Base-by-base conservation (phyloP, 2,113 vertebrate species). In the Sylvicapra grimmia region DNA sequence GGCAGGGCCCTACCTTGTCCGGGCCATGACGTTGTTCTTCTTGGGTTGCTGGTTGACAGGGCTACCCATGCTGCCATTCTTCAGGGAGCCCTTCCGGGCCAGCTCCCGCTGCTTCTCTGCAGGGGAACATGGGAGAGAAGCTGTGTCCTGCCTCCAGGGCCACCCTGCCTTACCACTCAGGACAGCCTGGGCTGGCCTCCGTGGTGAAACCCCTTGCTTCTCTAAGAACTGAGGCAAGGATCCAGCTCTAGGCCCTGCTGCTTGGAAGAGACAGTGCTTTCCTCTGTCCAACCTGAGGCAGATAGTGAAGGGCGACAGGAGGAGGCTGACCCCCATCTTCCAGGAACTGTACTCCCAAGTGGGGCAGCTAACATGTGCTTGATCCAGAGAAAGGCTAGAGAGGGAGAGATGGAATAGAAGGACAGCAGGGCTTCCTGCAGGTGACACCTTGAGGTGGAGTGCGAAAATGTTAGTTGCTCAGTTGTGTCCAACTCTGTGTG, bases 1-100 rank as follows among this genome's bases (percentile, higher is more conserved):
- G n/a, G 68, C 5, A 25, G 54, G 53, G 2, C 25, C 97, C 98
- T 98, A 99, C 99, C 99, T 99, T 98, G 99, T 99, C 96, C 99
- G 99, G 98, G 99, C 99, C 99, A 99, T 99, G 96, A 99, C 99
- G 0, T 99, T 99, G 98, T 99, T 99, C 99, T 99, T 99, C 99
- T 99, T 99, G 94, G 99, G 99, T 97, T 99, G 99, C 97, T 99
- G 99, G 98, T 99, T 99, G 96, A 99, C 99, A 0, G 99, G 99
- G 98, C 99, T 99, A 86, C 99, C 99, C 96, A 99, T 98, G 97
- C 99, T 99, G 96, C 99, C 98, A 0, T 99, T 99, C 99, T 99
- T 99, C 99, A 99, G 98, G 2, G 99, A 99, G 2, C 99, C 99
- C 98, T 99, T 99, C 96, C 99, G 99, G 96, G 99, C 99, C 98